phyloP scores from a whole-genome alignment of 2,797 vertebrate genomes.

The Picus viridis region DNA sequence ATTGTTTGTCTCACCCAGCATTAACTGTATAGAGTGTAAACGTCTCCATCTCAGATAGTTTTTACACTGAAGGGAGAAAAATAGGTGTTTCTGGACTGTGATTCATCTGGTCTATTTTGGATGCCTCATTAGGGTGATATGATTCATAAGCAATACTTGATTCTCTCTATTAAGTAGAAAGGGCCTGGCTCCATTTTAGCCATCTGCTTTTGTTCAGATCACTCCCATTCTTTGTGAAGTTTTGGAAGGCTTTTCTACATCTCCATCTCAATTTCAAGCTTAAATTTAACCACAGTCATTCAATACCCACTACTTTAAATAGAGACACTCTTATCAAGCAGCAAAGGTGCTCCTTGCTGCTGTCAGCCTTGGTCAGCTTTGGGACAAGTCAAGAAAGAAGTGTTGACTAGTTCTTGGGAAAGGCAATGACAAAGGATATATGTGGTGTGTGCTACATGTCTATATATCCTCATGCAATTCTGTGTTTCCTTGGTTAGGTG shows the following conservation, averaged over 20 bases:
- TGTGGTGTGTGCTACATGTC: background rate
- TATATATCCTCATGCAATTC: background rate
- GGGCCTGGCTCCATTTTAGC: background rate
- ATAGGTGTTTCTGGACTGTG: slow-evolving; percentile 46
- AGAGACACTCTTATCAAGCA: background rate
- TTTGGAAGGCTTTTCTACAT: slow-evolving; percentile 11
- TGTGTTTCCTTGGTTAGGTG: background rate
- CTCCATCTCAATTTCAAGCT: background rate
- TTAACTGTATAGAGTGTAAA: background rate
- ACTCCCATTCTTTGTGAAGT: background rate
- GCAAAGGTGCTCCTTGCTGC: background rate
- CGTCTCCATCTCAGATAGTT: background rate
- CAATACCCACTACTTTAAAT: background rate
- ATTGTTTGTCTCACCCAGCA: background rate
- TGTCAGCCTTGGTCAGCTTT: background rate
- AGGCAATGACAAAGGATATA: background rate
- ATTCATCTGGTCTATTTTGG: slow-evolving; percentile 57
- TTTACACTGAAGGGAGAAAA: background rate
- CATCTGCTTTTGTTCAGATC: slow-evolving; percentile 38
- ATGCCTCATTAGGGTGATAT: slow-evolving; percentile 26
- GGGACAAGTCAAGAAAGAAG: background rate
- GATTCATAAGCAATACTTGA: slow-evolving; percentile 1
- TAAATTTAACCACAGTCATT: background rate
- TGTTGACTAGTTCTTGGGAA: background rate
- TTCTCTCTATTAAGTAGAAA: slow-evolving; percentile 26